Evolutionary conservation across 1,140 invertebrate genomes (phyloP).

Genomic region (Drosophila navojoa): DNA sequence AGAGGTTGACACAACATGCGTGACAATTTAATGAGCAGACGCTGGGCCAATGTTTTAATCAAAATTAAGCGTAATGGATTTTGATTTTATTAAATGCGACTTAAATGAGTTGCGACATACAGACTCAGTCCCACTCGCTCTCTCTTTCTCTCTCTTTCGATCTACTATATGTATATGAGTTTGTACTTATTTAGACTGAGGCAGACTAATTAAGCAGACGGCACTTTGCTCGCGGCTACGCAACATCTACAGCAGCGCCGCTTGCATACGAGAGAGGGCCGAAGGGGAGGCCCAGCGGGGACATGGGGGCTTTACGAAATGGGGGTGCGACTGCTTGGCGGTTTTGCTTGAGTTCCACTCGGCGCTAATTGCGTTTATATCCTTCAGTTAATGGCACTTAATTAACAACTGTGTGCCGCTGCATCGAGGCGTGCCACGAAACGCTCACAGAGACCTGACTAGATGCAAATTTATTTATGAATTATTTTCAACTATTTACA

Average conservation of each 20-base stretch:
- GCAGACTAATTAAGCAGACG: constrained; percentile 81
- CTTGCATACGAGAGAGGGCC: constrained; percentile 21
- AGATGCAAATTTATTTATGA: constrained; percentile 42
- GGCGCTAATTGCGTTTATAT: constrained; percentile 82
- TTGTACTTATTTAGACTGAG: constrained; percentile 9
- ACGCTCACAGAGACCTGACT: constrained; percentile 44
- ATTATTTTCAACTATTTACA: constrained; percentile 10
- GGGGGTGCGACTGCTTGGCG: constrained; percentile 30
- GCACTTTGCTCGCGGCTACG: constrained; percentile 66
- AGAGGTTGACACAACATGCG: constrained; percentile 65
- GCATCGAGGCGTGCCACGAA: constrained; percentile 62
- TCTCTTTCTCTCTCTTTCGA: no score
- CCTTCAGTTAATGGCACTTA: constrained; percentile 82
- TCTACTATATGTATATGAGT: no score
- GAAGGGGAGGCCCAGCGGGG: background rate
- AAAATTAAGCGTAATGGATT: constrained; percentile 81
- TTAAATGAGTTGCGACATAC: constrained; percentile 73
- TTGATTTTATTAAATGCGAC: constrained; percentile 83
- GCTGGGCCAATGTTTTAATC: constrained; percentile 75
- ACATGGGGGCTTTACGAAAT: background rate
- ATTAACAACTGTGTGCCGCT: constrained; percentile 78
- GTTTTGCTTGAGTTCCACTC: constrained; percentile 76
- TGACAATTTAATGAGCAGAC: constrained; percentile 79
- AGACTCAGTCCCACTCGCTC: background rate
- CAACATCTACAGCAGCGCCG: constrained; percentile 78